phyloP scores from a whole-genome alignment of 1,140 invertebrate species.

The Chironomus striatipennis region DNA sequence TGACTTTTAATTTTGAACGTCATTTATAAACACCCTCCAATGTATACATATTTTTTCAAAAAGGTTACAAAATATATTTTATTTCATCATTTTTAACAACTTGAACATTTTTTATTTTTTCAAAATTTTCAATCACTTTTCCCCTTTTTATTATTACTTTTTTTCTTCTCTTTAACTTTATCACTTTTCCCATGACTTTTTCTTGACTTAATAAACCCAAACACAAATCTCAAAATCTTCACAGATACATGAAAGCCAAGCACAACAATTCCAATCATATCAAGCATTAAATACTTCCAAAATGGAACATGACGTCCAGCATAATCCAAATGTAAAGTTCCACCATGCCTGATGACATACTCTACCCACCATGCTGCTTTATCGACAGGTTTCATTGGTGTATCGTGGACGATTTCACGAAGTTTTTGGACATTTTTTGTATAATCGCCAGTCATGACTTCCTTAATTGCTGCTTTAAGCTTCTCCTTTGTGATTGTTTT shows the following conservation, averaged over 20 bases:
- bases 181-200: too few species aligned
- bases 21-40: too few species aligned
- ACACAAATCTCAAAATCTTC: neutral
- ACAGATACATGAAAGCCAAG: neutral
- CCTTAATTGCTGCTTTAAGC: neutral
- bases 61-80: too few species aligned
- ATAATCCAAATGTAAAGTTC: neutral
- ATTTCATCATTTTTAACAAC: too few species aligned
- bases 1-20: too few species aligned
- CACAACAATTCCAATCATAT: neutral
- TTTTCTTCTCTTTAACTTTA: too few species aligned
- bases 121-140: too few species aligned
- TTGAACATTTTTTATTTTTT: too few species aligned
- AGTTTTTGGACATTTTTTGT: neutral
- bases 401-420: constrained; percentile 10
- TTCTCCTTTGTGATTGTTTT: neutral
- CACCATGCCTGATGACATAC: constrained; percentile 26
- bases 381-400: constrained; percentile 25
- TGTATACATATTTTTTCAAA: too few species aligned
- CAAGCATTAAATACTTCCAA: neutral
- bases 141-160: too few species aligned
- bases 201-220: too few species aligned
- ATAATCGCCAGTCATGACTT: neutral
- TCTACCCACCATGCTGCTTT: constrained; percentile 34
- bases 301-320: neutral